Percentiles rank a stretch among this genome's conserved stretches.
These are phyloP conservation scores for Sipha maydis DNA, from an alignment of 2,888 invertebrate genomes.

Conservation along the genomic window DNA sequence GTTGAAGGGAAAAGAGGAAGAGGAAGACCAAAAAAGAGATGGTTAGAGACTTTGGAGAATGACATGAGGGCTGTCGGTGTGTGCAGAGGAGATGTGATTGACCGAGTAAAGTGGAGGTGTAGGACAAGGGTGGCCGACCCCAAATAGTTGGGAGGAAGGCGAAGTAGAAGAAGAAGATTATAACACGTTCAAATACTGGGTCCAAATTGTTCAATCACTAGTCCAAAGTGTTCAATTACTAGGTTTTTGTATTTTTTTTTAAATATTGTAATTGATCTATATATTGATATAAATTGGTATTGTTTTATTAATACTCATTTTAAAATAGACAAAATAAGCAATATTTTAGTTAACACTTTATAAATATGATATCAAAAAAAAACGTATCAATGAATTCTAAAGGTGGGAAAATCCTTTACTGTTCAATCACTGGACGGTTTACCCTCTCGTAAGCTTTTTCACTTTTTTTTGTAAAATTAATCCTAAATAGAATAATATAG, in stretches of 20 bases:
- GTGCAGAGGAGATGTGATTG: too few relatives aligned
- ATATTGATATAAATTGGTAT: background rate
- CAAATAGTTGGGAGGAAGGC: too few relatives aligned
- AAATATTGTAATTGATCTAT: background rate
- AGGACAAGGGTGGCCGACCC: too few relatives aligned
- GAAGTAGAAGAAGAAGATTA: too few relatives aligned
- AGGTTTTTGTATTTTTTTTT: background rate
- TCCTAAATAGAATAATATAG: too few relatives aligned
- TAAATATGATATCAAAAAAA: background rate
- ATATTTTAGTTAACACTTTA: background rate
- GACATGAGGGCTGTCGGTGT: too few relatives aligned
- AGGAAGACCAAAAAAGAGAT: too few relatives aligned
- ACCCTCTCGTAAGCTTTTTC: too few relatives aligned
- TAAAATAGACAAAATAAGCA: background rate
- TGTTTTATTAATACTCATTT: background rate
- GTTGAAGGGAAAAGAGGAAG: too few relatives aligned
- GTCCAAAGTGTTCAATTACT: background rate
- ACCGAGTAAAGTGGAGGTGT: too few relatives aligned
- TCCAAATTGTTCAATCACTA: background rate
- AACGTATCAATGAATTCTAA: background rate
- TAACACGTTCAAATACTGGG: slow-evolving; percentile 38
- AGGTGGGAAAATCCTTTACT: background rate
- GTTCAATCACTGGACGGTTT: background rate
- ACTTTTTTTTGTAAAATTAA: too few relatives aligned
- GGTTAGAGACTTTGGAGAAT: too few relatives aligned